Evolutionary conservation across 1,140 invertebrate genomes (phyloP).

Genomic region (Trichonephila inaurata): DNA sequence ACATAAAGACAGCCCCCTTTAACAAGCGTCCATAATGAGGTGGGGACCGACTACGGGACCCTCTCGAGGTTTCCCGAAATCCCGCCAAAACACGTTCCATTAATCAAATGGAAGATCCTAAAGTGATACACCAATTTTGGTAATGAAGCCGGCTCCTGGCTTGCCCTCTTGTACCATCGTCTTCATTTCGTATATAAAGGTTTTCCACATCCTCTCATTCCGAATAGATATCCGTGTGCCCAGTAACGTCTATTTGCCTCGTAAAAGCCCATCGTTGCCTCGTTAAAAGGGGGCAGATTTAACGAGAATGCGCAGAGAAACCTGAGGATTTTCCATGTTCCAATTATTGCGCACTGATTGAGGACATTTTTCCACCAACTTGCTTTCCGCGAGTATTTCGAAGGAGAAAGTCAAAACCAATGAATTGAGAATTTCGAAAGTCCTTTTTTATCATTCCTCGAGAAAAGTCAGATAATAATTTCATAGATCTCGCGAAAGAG

Average conservation of each 20-base stretch:
- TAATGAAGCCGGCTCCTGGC: slow-evolving; percentile 65
- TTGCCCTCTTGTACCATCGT: slow-evolving; percentile 5
- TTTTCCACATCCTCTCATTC: slow-evolving; percentile 37
- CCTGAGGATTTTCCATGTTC: neutral
- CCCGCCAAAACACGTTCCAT: slow-evolving; percentile 75
- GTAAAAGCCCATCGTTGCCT: slow-evolving; percentile 65
- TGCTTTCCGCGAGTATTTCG: neutral
- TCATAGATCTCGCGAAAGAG: neutral
- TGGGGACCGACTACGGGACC: slow-evolving; percentile 35
- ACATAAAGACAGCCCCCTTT: slow-evolving; percentile 62
- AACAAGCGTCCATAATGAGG: slow-evolving; percentile 73
- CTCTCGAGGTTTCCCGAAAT: slow-evolving; percentile 71
- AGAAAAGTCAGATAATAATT: neutral
- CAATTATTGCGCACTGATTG: slow-evolving; percentile 46
- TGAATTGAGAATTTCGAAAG: slow-evolving; percentile 30
- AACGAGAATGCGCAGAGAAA: slow-evolving; percentile 31
- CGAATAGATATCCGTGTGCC: slow-evolving; percentile 2
- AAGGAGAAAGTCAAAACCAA: slow-evolving; percentile 25
- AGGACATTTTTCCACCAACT: slow-evolving; percentile 27
- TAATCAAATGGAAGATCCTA: slow-evolving; percentile 74
- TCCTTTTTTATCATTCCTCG: neutral
- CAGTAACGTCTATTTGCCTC: slow-evolving; percentile 17
- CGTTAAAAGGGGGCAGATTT: slow-evolving; percentile 49
- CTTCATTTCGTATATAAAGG: slow-evolving; percentile 58
- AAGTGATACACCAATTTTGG: slow-evolving; percentile 75